Conservation (phyloP, 2,888 invertebrate genomes). For the Hypercompe scribonia region DNA sequence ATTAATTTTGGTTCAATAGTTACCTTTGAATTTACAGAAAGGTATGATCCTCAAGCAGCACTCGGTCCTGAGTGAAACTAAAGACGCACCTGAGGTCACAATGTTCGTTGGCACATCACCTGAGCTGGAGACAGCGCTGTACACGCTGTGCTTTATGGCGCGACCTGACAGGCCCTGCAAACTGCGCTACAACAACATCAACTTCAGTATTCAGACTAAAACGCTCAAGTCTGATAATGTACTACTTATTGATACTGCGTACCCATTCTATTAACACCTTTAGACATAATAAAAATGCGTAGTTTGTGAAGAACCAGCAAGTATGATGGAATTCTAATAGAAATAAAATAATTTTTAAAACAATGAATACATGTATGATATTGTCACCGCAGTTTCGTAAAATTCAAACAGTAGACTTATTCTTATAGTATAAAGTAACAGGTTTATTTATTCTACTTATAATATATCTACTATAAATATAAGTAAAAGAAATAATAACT, state of each 20-base stretch:
- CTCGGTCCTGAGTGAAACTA: conserved; percentile 89
- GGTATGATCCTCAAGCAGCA: conserved; percentile 92
- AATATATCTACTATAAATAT: not conserved
- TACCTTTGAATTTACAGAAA: conserved; percentile 86
- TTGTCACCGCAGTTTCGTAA: not conserved
- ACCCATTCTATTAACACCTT: conserved; percentile 64
- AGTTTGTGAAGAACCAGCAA: not conserved
- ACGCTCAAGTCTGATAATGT: conserved; percentile 75
- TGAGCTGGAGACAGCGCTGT: conserved; percentile 95
- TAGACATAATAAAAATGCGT: not conserved
- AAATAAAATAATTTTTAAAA: not conserved
- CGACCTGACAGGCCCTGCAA: conserved; percentile 92
- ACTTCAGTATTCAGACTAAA: conserved; percentile 80
- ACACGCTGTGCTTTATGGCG: conserved; percentile 94
- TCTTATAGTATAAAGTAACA: not conserved
- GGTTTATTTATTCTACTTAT: not conserved
- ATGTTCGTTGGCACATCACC: conserved; percentile 96
- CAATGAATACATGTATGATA: not conserved
- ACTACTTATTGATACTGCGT: conserved; percentile 77
- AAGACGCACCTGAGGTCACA: conserved; percentile 91
- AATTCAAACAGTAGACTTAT: not conserved
- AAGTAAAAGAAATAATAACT: not conserved
- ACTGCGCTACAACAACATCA: conserved; percentile 81
- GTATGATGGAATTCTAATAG: not conserved
- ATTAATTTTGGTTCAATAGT: not conserved